Base-by-base conservation (phyloP, 1,140 invertebrate species). In the Cherax destructor region DNA sequence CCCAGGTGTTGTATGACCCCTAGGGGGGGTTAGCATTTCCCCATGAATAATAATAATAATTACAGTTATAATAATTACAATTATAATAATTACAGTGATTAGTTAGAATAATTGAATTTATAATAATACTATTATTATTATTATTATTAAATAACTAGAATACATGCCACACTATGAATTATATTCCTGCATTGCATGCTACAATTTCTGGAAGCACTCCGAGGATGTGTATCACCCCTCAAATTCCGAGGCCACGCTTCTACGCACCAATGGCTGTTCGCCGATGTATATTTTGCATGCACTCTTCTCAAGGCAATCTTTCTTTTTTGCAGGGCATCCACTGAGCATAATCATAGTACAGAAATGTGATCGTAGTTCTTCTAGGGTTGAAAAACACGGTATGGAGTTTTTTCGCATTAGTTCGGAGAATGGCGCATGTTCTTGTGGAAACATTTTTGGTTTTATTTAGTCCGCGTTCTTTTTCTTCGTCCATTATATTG, bases 371-470 rank as follows among this genome's bases (percentile, higher is more conserved):
- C 47, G 50, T 91, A 86, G 81, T 49, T 77, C 89, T 69, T 69
- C 83, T 91, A 91, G 83, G 72, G 89, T 91, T 91, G 49, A 79
- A 47, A 41, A 24, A 85, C 59, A 91, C 83, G 89, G 89, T 91
- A 91, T 84, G 83, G 79, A 85, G 47, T 59, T 69, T 91, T 61
- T 41, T 49, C 72, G 65, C 59, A 80, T 11, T 87, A 56, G 72
- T 76, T 59, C 21, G 52, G 11, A 49, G 47, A n/a, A 52, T 80
- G 78, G 78, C 30, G n/a, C 80, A 30, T 86, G 65, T 61, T 85
- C 11, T 52, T 49, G 13, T 24, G 65, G 59, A 52, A 78, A 41
- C 72, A 49, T 74, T 10, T 83, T 84, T 84, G n/a, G 24, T 65
- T 18, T 30, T 74, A 10, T 41, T 74, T 74, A 30, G 21, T 74